These are phyloP conservation scores for Nesidiocoris tenuis DNA, from an alignment of 2,888 invertebrate species.

Conservation along the genomic window DNA sequence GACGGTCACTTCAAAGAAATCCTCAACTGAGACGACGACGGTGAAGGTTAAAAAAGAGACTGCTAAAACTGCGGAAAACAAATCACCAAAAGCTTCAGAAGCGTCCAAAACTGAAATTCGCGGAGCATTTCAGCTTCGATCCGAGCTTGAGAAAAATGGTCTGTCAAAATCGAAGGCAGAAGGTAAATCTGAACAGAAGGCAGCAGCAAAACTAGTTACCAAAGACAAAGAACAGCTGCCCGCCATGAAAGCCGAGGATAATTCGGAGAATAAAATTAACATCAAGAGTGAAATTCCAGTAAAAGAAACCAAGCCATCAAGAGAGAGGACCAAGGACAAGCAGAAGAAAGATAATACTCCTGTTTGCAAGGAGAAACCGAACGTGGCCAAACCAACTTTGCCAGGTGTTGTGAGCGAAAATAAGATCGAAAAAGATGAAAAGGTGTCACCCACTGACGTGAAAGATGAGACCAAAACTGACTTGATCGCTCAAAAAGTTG, in stretches of 20 bases:
- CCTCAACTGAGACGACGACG: background rate
- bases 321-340: conserved; percentile 18
- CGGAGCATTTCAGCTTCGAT: background rate
- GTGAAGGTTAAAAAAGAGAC: background rate
- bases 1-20: background rate
- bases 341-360: background rate
- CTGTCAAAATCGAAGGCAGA: background rate
- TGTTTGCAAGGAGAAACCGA: conserved; percentile 5
- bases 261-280: too few relatives aligned
- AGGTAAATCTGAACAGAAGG: background rate
- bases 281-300: background rate
- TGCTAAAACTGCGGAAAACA: background rate
- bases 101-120: background rate
- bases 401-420: background rate
- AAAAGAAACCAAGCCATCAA: background rate
- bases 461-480: background rate
- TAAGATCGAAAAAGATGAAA: background rate
- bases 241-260: background rate
- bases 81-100: background rate
- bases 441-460: background rate
- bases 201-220: background rate
- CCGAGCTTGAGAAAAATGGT: background rate
- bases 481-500: background rate
- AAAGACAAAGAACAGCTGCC: conserved; percentile 27
- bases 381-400: background rate